A percentile compares a stretch with the other conserved stretches of the same genome.
Conservation (phyloP, 1,140 invertebrate species). For the Panagrolaimus sp. region DNA sequence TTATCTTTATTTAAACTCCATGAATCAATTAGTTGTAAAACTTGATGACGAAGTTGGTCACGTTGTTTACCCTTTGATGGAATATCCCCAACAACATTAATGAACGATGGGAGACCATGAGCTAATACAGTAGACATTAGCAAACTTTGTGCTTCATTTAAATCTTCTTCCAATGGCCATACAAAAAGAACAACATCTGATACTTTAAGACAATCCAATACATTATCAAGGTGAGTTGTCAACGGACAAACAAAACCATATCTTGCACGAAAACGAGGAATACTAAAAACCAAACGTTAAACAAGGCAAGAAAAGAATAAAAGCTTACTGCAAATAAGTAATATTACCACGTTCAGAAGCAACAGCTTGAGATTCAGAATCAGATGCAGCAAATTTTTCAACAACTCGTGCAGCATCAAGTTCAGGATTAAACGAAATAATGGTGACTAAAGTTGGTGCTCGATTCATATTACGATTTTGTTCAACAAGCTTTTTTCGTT, state of each 20-base stretch:
- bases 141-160: conserved; percentile 21
- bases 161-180: conserved; percentile 34
- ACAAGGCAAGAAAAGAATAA: background rate
- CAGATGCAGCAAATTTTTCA: conserved; percentile 15
- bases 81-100: conserved; percentile 33
- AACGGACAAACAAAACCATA: conserved; percentile 38
- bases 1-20: conserved; percentile 20
- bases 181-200: conserved; percentile 39
- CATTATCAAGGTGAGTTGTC: conserved; percentile 19
- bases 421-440: conserved; percentile 19
- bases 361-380: background rate
- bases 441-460: conserved; percentile 23
- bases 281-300: conserved; percentile 17
- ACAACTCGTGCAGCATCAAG: conserved; percentile 18
- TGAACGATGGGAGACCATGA: conserved; percentile 32
- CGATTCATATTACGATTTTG: conserved; percentile 15
- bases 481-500: conserved; percentile 25
- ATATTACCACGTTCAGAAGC: conserved; percentile 24
- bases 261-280: conserved; percentile 42
- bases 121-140: conserved; percentile 28
- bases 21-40: background rate
- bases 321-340: conserved; percentile 30
- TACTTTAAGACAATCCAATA: conserved; percentile 41
- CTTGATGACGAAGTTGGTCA: conserved; percentile 26
- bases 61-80: conserved; percentile 45